A percentile compares a stretch with the other conserved stretches of the same genome.
phyloP scores from a whole-genome alignment of 1,140 invertebrate species.

The Cecropterus lyciades region DNA sequence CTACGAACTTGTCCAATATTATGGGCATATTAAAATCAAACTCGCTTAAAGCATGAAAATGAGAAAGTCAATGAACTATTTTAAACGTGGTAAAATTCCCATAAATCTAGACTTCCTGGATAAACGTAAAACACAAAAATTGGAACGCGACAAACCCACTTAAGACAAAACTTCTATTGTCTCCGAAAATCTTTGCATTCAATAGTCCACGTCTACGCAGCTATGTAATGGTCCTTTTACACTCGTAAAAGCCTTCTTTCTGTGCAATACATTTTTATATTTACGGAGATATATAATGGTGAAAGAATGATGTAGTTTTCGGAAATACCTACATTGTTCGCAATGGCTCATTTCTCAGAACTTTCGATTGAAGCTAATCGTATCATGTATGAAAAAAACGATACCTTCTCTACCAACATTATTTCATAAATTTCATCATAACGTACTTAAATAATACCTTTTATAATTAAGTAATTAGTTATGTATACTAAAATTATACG shows the following conservation, averaged over 20 bases:
- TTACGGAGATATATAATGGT: too few relatives aligned
- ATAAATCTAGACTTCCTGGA: neutral
- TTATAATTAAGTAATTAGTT: too few relatives aligned
- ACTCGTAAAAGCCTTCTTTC: constrained; percentile 6
- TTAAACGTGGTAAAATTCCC: neutral
- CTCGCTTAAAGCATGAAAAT: neutral
- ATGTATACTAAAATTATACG: too few relatives aligned
- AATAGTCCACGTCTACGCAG: constrained; percentile 11
- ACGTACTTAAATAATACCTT: too few relatives aligned
- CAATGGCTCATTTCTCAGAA: neutral
- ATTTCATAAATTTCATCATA: too few relatives aligned
- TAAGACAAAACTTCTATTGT: constrained; percentile 18
- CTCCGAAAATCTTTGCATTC: constrained; percentile 18
- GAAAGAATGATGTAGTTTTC: neutral
- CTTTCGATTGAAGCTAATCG: too few relatives aligned
- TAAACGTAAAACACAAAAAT: constrained; percentile 8
- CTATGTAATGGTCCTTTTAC: constrained; percentile 14
- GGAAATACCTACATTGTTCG: neutral
- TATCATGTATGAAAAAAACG: too few relatives aligned
- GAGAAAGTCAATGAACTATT: neutral
- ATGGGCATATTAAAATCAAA: neutral
- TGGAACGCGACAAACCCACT: constrained; percentile 19
- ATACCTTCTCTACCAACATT: too few relatives aligned
- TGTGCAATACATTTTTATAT: neutral
- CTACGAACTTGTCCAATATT: too few relatives aligned